A percentile compares a stretch with the other conserved stretches of the same genome.
These are phyloP conservation scores for Ginglymostoma cirratum DNA, from an alignment of 2,113 vertebrate genomes.

Conservation along the genomic window DNA sequence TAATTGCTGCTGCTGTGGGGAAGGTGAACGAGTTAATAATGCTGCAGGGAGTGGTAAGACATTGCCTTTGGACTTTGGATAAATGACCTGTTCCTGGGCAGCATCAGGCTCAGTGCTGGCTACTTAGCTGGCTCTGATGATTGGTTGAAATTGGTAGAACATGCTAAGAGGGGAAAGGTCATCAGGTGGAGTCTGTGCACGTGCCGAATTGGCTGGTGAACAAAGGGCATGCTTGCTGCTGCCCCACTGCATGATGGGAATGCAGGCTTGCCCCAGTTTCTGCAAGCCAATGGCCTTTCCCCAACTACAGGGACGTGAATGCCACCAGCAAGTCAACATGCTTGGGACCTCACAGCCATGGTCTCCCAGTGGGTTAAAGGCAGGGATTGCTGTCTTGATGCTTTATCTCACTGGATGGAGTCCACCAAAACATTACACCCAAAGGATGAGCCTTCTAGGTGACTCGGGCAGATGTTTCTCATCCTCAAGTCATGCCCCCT, in stretches of 20 bases:
- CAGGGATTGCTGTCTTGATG: not conserved
- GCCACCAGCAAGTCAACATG: not conserved
- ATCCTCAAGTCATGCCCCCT: too few species aligned
- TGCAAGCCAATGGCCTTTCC: not conserved
- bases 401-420: not conserved
- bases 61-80: not conserved
- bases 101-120: not conserved
- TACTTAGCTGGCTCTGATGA: not conserved
- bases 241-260: not conserved
- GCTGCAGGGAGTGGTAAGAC: not conserved
- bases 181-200: not conserved
- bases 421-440: not conserved
- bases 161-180: not conserved
- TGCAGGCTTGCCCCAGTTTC: not conserved
- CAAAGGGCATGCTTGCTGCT: not conserved
- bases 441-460: not conserved
- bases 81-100: not conserved
- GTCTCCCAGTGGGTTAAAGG: not conserved
- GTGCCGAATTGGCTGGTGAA: not conserved
- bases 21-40: not conserved
- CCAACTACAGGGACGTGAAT: not conserved
- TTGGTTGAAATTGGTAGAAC: not conserved
- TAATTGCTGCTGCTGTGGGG: not conserved
- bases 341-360: not conserved
- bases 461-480: too few species aligned